Evolutionary conservation across 2,797 vertebrate genomes (phyloP).

Genomic region (Malurus splendens): DNA sequence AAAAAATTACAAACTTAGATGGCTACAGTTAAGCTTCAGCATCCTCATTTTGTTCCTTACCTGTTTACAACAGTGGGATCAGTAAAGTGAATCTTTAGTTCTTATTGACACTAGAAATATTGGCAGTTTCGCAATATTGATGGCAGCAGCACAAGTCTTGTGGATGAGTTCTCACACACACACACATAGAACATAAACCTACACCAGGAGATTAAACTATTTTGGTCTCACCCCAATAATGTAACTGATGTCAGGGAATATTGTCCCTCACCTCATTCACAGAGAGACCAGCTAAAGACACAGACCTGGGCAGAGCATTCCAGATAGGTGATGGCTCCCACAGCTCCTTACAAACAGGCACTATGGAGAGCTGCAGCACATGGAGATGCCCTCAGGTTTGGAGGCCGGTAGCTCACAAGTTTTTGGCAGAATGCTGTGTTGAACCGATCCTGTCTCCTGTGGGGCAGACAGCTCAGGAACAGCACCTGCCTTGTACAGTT

Average conservation of each 20-base stretch:
- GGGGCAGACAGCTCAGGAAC: background rate
- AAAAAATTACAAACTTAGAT: background rate
- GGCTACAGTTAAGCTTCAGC: background rate
- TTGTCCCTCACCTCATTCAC: background rate
- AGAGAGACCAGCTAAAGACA: background rate
- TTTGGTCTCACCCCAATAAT: background rate
- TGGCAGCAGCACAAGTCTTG: background rate
- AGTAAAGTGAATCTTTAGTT: background rate
- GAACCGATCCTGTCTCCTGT: background rate
- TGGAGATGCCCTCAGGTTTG: background rate
- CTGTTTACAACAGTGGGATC: background rate
- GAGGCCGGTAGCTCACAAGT: background rate
- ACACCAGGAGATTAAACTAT: background rate
- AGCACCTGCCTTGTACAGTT: background rate
- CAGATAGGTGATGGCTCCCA: background rate
- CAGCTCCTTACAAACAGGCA: background rate
- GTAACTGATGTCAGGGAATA: background rate
- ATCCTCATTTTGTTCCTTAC: background rate
- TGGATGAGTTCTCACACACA: background rate
- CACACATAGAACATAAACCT: background rate
- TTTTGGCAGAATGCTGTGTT: background rate
- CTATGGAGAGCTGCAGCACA: accelerated
- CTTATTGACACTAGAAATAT: background rate
- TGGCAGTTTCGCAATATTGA: background rate
- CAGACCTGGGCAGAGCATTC: background rate